Conservation (phyloP, 2,113 vertebrate genomes). For the Butastur rufipennis region DNA sequence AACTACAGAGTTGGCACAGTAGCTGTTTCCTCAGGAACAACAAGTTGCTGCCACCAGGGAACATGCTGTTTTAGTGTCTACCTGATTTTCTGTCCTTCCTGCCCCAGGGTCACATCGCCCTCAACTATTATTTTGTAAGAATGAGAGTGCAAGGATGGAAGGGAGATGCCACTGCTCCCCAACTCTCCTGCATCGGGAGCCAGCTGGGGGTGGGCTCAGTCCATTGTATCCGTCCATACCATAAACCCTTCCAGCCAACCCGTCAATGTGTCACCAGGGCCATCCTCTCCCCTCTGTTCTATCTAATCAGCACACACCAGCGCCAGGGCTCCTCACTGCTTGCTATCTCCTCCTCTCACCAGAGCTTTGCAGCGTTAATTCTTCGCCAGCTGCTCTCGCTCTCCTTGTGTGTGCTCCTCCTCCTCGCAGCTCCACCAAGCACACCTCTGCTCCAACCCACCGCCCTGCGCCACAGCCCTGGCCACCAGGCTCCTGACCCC, state of each 20-base stretch:
- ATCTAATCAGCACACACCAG: background rate
- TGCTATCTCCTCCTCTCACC: background rate
- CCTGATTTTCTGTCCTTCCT: background rate
- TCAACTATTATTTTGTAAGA: background rate
- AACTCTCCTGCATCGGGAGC: background rate
- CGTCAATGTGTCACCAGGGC: background rate
- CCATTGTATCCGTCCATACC: background rate
- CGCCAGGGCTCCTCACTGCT: background rate
- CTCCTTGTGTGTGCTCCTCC: background rate
- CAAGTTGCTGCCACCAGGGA: background rate
- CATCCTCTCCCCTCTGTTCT: background rate
- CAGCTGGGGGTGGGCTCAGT: background rate
- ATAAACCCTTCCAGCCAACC: background rate
- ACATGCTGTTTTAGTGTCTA: background rate
- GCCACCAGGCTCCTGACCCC: background rate
- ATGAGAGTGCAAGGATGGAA: background rate
- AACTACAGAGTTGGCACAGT: background rate
- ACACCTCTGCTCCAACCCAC: background rate
- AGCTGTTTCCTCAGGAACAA: background rate
- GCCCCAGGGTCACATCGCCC: background rate
- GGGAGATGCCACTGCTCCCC: background rate
- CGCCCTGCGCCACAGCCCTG: rapidly evolving
- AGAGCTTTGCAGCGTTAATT: background rate
- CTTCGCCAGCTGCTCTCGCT: background rate
- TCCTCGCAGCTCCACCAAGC: background rate